Conservation (phyloP, 2,797 vertebrate species). For the Acridotheres tristis region DNA sequence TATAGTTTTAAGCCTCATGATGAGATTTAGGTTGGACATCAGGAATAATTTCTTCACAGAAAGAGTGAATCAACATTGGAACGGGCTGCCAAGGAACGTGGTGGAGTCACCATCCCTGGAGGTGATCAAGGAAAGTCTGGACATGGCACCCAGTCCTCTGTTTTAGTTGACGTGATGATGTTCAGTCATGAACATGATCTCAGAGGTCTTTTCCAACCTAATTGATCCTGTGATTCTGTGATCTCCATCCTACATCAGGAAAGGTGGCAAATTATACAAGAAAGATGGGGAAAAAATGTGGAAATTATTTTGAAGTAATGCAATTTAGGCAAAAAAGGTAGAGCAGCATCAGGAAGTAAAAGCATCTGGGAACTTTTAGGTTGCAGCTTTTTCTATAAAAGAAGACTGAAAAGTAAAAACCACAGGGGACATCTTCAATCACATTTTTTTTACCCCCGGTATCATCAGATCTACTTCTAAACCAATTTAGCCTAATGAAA, state of each 20-base stretch:
- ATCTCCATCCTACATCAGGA: background rate
- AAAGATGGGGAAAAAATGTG: background rate
- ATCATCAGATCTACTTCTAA: background rate
- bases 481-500: background rate
- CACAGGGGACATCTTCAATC: background rate
- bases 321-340: background rate
- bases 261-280: background rate
- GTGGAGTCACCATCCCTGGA: background rate
- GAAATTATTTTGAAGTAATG: background rate
- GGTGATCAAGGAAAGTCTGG: background rate
- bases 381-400: background rate
- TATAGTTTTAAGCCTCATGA: background rate
- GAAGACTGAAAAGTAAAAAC: background rate
- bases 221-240: background rate
- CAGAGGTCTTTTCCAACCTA: background rate
- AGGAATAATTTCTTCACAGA: background rate
- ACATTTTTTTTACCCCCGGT: background rate
- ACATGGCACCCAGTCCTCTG: background rate
- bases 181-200: background rate
- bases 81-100: background rate
- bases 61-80: background rate
- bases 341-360: background rate
- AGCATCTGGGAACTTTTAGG: background rate
- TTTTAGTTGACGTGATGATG: background rate
- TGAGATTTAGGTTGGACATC: background rate